Evolutionary conservation across 1,140 invertebrate species (phyloP).

Genomic region (Eulimnadia texana): DNA sequence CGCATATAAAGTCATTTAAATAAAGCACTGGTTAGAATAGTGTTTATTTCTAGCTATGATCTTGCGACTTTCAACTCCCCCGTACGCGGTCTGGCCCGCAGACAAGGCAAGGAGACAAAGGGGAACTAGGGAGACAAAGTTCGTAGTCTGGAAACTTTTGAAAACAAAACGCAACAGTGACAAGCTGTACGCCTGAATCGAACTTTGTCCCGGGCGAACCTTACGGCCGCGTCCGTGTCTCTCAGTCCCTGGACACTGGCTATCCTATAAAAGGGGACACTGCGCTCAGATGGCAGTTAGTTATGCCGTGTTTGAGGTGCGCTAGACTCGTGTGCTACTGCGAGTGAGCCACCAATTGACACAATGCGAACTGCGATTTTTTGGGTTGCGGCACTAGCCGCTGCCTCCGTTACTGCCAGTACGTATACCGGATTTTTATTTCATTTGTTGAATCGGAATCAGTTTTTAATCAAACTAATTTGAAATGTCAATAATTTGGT

Average conservation of each 20-base stretch:
- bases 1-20: no score
- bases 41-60: no score
- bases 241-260: not conserved
- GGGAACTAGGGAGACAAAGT: not conserved
- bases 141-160: not conserved
- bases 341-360: slow-evolving; percentile 6
- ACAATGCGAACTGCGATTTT: slow-evolving; percentile 7
- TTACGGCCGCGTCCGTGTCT: not conserved
- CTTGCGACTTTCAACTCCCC: no score
- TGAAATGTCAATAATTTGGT: no score
- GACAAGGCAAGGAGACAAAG: not conserved
- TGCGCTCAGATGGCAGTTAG: not conserved
- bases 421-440: not conserved
- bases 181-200: no score
- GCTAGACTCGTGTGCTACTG: slow-evolving; percentile 9
- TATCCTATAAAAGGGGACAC: not conserved
- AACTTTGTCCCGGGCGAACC: not conserved
- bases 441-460: not conserved
- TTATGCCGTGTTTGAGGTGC: not conserved
- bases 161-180: not conserved
- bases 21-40: no score
- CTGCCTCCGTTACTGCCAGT: not conserved
- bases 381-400: slow-evolving; percentile 6
- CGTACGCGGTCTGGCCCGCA: no score
- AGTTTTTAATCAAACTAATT: no score